Percentiles rank a stretch among this genome's conserved stretches.
These are phyloP conservation scores for Himalopsyche japonica DNA, from an alignment of 2,888 invertebrate species.

Conservation along the genomic window DNA sequence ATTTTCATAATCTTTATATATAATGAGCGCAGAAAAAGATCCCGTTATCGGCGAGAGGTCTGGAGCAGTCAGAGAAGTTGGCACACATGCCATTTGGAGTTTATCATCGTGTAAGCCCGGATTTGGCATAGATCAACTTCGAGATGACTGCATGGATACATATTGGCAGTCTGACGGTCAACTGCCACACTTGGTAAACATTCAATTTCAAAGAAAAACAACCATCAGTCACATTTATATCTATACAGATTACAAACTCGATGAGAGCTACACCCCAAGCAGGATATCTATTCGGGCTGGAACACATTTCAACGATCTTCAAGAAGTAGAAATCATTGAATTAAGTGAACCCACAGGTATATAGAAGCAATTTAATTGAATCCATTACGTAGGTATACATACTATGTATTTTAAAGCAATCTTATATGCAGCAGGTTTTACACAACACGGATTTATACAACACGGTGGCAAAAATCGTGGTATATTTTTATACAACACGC, in stretches of 20 bases:
- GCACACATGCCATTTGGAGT: constrained; percentile 95
- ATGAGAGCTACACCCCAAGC: constrained; percentile 98
- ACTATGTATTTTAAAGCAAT: no score
- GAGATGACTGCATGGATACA: constrained; percentile 94
- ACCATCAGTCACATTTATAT: constrained; percentile 94
- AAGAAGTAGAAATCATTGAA: constrained; percentile 93
- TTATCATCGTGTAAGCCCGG: constrained; percentile 98
- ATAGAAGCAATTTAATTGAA: no score
- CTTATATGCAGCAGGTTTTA: no score
- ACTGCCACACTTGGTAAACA: constrained; percentile 95
- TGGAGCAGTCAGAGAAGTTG: constrained; percentile 74
- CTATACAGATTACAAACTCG: constrained; percentile 96
- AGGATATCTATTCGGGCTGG: constrained; percentile 91
- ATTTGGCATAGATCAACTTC: constrained; percentile 94
- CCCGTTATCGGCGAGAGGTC: constrained; percentile 56
- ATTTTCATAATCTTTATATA: neutral
- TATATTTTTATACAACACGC: no score
- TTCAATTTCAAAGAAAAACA: constrained; percentile 94
- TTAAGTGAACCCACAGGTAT: constrained; percentile 85
- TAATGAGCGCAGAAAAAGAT: constrained; percentile 50
- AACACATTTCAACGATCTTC: constrained; percentile 94
- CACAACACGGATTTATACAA: no score
- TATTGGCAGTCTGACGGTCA: constrained; percentile 99
- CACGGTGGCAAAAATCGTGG: no score
- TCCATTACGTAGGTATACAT: neutral